Evolutionary conservation across 2,113 vertebrate species (phyloP), one percentile per base, ranked within the genome.

Genomic region (Zosterops japonicus): DNA sequence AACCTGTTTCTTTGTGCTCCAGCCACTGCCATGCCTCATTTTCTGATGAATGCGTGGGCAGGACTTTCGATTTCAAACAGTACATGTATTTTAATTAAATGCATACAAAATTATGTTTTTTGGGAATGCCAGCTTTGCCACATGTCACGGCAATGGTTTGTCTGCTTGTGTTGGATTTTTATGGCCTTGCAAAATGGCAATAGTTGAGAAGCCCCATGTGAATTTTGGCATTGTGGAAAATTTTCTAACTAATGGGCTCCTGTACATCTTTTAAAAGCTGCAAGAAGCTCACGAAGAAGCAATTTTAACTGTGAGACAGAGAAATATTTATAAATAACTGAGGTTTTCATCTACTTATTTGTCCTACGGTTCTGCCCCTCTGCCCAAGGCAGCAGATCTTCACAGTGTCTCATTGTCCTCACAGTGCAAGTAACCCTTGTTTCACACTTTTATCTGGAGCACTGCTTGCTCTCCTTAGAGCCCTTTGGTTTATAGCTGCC

Each of bases 1-100:
- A 60, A 29, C 68, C 79, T 15, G 52, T 89, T 86, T 96, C 56
- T 68, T 59, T 1, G 3, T 57, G 60, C 67, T 88, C 53, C 50
- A 64, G 16, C 53, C 18, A 9, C 9, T 33, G 41, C 72, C 41
- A 12, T 24, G 76, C 71, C 78, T 68, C 65, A 41, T 42, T 52
- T 89, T 90, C 86, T 70, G 72, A 75, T 64, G n/a, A 64, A 71
- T 72, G 22, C 22, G 60, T 8, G 49, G 83, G 69, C 76, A 83
- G 4, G 0, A 8, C 64, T 81, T 78, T 39, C 64, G 83, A 84
- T 86, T 89, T 82, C 92, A 72, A 93, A 68, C 49, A 64, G 35
- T 65, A 17, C 29, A 71, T 50, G 76, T 78, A 29, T 85, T 96
- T 83, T 92, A 95, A 96, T 92, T 78, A 95, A 95, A 90, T 50